Evolutionary conservation across 1,140 invertebrate genomes (phyloP), one percentile per base, ranked within the genome.

Genomic region (Platyscapa corneri): DNA sequence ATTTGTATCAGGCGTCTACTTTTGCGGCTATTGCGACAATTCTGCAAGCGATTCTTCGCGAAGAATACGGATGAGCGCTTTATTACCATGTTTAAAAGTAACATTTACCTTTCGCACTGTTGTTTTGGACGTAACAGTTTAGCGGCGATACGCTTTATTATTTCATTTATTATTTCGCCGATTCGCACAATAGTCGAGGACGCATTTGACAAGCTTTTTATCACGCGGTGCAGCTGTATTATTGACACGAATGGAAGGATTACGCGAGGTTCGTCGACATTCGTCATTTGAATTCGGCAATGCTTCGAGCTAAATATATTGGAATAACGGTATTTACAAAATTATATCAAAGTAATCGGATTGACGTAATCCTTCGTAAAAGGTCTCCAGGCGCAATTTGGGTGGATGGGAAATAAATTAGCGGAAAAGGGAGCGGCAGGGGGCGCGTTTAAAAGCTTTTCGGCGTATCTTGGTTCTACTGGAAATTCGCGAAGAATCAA

Each of bases 331-430:
- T 70, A 39, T 8, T 37, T n/a, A 46, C 12, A 46, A n/a, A n/a
- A 75, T 75, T 46, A n/a, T 49, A 75, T 75, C 46, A 46, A 75
- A n/a, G 27, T 34, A 75, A 46, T 39, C 30, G 18, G 70, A 46
- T 75, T 75, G 34, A 42, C 7, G 20, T 75, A 46, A 46, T 75
- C n/a, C 72, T 46, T 23, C 3, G 18, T 75, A 27, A 46, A 75
- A 75, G 6, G 3, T 30, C 42, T 16, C 1, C 16, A 42, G 42
- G 70, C 10, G 27, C 32, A 75, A 75, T 75, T 30, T 46, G 46
- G 23, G 42, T 14, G 5, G 12, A 75, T 20, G n/a, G 23, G 16
- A 75, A 75, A 75, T 75, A 75, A 46, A 70, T 70, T 70, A 30
- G 67, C 32, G 27, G 67, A 70, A 70, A 37, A 37, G 23, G 12